Evolutionary conservation across 2,113 vertebrate species (phyloP).

Genomic region (Acrocephalus kingi): DNA sequence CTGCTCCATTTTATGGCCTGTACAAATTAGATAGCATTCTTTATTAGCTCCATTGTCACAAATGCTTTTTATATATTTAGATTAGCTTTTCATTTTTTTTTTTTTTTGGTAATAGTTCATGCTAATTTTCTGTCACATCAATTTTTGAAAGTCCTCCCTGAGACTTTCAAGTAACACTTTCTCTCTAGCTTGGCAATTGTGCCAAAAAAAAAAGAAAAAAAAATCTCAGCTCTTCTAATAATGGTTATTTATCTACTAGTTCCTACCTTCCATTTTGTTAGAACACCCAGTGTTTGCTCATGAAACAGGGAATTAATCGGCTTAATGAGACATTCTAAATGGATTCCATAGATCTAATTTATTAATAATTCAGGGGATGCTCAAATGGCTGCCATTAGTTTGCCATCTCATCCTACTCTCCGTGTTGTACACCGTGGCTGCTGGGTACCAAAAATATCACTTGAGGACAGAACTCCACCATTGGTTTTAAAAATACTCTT

Average conservation of each 20-base stretch:
- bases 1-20: not conserved
- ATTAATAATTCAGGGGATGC: conserved; percentile 33
- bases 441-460: not conserved
- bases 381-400: not conserved
- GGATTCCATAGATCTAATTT: conserved; percentile 6
- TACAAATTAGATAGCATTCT: not conserved
- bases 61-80: not conserved
- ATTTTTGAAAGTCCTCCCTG: not conserved
- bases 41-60: not conserved
- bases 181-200: not conserved
- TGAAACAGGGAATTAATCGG: not conserved
- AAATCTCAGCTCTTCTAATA: not conserved
- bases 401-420: not conserved
- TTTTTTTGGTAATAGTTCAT: not conserved
- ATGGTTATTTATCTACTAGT: not conserved
- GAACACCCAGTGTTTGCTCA: not conserved
- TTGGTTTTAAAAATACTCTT: not conserved
- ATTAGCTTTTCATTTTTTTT: not conserved
- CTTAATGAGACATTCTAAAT: conserved; percentile 27
- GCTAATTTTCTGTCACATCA: not conserved
- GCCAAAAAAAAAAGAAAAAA: not conserved
- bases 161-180: not conserved
- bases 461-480: not conserved
- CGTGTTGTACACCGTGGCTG: not conserved
- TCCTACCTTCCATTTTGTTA: not conserved